Conservation (phyloP, 1,140 invertebrate species). For the Probaryconus sp. region DNA sequence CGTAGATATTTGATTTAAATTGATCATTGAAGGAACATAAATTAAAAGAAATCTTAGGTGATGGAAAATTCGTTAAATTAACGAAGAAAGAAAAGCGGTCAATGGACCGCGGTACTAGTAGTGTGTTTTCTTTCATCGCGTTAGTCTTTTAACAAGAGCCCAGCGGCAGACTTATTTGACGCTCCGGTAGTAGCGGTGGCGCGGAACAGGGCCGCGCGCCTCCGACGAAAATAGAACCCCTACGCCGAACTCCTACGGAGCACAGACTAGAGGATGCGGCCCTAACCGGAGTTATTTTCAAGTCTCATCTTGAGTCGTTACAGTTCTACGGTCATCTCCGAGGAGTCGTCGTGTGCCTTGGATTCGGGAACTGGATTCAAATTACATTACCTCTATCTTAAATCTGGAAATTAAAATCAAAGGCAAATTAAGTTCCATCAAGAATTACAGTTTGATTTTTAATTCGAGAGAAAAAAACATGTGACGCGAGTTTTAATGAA, state of each 20-base stretch:
- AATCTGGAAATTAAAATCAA: constrained; percentile 6
- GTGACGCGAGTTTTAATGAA: too few species aligned
- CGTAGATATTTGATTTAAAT: too few species aligned
- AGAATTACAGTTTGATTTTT: too few species aligned
- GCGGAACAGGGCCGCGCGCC: constrained; percentile 66
- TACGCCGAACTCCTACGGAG: not conserved
- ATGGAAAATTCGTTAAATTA: too few species aligned
- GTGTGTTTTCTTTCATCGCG: constrained; percentile 20
- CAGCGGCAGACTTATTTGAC: constrained; percentile 66
- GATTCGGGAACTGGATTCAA: too few species aligned
- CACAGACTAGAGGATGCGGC: constrained; percentile 63
- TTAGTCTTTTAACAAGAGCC: constrained; percentile 56
- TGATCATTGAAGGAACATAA: too few species aligned
- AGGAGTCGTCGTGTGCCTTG: constrained; percentile 58
- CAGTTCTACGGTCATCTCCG: constrained; percentile 68
- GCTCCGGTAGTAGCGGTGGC: constrained; percentile 44
- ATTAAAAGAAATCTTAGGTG: too few species aligned
- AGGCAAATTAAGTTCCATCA: too few species aligned
- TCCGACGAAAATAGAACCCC: constrained; percentile 70
- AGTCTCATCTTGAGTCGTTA: constrained; percentile 68
- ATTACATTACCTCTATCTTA: constrained; percentile 13
- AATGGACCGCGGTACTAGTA: constrained; percentile 38
- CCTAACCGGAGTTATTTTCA: constrained; percentile 74
- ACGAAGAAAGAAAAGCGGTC: constrained; percentile 54
- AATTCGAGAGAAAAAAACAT: too few species aligned